These are phyloP conservation scores for Melolontha melolontha DNA, from an alignment of 2,888 invertebrate species.

Conservation along the genomic window DNA sequence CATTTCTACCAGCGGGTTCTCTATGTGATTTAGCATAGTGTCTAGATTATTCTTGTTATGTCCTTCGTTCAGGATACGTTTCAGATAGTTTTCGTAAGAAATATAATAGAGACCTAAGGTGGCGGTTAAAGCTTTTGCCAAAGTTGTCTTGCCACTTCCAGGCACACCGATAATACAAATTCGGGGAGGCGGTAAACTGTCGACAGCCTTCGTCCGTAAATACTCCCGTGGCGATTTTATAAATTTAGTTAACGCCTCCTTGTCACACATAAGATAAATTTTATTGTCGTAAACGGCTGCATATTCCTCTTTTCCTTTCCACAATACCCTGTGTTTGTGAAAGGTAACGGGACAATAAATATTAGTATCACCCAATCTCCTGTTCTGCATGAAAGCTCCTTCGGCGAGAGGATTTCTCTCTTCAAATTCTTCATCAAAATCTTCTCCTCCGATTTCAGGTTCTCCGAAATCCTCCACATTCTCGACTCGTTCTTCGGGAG, in stretches of 20 bases:
- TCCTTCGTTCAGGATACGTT: conserved; percentile 47
- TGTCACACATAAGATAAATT: conserved; percentile 68
- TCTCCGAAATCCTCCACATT: conserved; percentile 67
- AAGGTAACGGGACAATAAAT: conserved; percentile 74
- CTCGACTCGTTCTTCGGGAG: conserved; percentile 66
- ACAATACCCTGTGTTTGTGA: conserved; percentile 68
- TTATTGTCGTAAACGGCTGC: conserved; percentile 68
- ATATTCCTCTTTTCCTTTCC: conserved; percentile 73
- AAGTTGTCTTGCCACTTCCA: conserved; percentile 69
- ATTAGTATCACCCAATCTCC: conserved; percentile 70
- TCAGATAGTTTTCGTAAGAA: conserved; percentile 63
- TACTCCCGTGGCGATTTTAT: conserved; percentile 67
- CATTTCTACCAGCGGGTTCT: conserved; percentile 16
- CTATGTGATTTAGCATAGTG: conserved; percentile 14
- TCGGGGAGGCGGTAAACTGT: conserved; percentile 67
- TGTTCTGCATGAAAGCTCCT: conserved; percentile 53
- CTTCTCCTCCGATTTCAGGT: conserved; percentile 62
- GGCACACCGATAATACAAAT: conserved; percentile 71
- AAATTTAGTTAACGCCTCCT: conserved; percentile 68
- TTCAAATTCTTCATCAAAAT: conserved; percentile 61
- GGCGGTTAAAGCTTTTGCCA: conserved; percentile 67
- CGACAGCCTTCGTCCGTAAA: conserved; percentile 65
- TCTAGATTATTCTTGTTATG: conserved; percentile 19
- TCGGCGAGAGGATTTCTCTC: conserved; percentile 48
- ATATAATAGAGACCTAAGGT: conserved; percentile 70